Base-by-base conservation (phyloP, 1,140 invertebrate genomes). In the Papilio machaon region DNA sequence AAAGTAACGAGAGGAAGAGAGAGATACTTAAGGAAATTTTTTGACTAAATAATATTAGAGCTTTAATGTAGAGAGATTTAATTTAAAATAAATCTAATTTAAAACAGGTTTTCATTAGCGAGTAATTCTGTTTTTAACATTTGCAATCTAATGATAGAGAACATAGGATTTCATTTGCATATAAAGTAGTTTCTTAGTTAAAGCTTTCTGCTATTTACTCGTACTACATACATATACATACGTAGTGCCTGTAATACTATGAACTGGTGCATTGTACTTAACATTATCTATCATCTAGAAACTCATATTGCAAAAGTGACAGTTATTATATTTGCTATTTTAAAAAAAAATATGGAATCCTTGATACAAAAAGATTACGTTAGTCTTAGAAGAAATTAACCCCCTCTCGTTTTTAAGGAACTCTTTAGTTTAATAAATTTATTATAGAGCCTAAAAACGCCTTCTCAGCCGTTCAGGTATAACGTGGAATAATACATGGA, bases 111-210 rank as follows among this genome's bases (percentile, higher is more conserved):
- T 70, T 70, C 30, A 70, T 70, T 70, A 70, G 13, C 23, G 23
- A 17, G 64, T 70, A 35, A 70, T 70, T 1, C 30, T 38, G 64
- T 67, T 67, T 9, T 35, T 70, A 70, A 70, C 30, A 70, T 70
- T 70, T 70, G 30, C 64, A 38, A 35, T 70, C 64, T 70, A 35
- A 70, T 70, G 23, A 38, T 35, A 38, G 35, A 38, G 35, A 70
- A 38, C 64, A 15, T 35, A 70, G 30, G 6, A 70, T 35, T 70
- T 70, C 15, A 70, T 70, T 70, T 35, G 30, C 64, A 70, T 70
- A 70, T 70, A 70, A 70, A 70, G 23, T 70, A 70, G 64, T 67
- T 67, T 35, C 30, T 35, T 35, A 67, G 64, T 70, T 70, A 70
- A 70, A 70, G 64, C 17, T 38, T 11, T 38, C 64, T 70, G 64